Conservation (phyloP, 1,140 invertebrate species). For the Drosophila busckii region DNA sequence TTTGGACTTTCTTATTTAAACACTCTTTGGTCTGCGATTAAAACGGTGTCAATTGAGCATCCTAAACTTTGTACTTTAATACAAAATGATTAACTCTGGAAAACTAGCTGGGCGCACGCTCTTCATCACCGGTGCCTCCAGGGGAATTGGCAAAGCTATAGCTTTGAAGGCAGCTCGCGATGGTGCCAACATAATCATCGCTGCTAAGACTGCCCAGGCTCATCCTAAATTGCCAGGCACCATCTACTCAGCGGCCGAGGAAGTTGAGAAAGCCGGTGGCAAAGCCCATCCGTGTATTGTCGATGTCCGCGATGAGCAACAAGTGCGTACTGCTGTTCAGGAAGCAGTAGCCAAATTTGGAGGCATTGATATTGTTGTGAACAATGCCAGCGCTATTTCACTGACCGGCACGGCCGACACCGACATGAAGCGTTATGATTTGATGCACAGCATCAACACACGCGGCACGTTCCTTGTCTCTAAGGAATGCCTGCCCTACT, state of each 20-base stretch:
- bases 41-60: slow-evolving; percentile 32
- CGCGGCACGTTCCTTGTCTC: slow-evolving; percentile 96
- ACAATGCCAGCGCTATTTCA: slow-evolving; percentile 98
- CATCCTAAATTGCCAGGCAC: slow-evolving; percentile 99
- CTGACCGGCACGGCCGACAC: slow-evolving; percentile 92
- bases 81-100: slow-evolving; percentile 80
- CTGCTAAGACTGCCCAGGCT: slow-evolving; percentile 96
- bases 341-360: slow-evolving; percentile 94
- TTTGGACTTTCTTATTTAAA: slow-evolving; percentile 69
- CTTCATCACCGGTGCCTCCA: slow-evolving; percentile 97
- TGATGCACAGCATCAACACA: slow-evolving; percentile 95
- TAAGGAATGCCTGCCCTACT: slow-evolving; percentile 93
- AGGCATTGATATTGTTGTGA: slow-evolving; percentile 96
- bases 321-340: slow-evolving; percentile 89
- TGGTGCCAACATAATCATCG: slow-evolving; percentile 96
- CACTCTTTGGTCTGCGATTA: slow-evolving; percentile 20
- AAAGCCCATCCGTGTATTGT: slow-evolving; percentile 95
- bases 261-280: slow-evolving; percentile 87
- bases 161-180: slow-evolving; percentile 95
- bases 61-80: slow-evolving; percentile 27
- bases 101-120: slow-evolving; percentile 95
- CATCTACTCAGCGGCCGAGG: slow-evolving; percentile 97
- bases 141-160: slow-evolving; percentile 98
- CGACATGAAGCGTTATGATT: slow-evolving; percentile 96
- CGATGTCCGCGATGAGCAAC: slow-evolving; percentile 93